Conservation (phyloP, 2,888 invertebrate species). For the Drosophila kuntzei region DNA sequence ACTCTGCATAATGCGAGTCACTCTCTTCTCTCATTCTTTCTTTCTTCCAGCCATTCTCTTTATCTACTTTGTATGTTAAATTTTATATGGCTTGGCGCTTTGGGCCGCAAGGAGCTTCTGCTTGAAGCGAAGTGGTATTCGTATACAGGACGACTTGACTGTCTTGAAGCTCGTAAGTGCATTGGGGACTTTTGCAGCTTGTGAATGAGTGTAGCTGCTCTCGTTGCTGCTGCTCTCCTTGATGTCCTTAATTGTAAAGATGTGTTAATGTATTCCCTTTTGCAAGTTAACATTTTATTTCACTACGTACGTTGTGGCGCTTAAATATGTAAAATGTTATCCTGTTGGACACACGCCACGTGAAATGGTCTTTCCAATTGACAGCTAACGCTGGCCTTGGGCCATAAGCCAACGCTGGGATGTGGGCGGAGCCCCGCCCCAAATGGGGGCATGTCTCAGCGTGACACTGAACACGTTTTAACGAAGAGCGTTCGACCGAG, state of each 20-base stretch:
- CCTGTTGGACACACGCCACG: constrained; percentile 42
- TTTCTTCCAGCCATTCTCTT: not conserved
- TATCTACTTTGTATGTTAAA: constrained; percentile 51
- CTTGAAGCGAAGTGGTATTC: constrained; percentile 4
- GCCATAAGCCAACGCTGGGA: not conserved
- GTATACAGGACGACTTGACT: constrained; percentile 23
- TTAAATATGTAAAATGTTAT: constrained; percentile 70
- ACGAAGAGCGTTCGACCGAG: constrained; percentile 57
- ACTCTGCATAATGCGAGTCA: constrained; percentile 40
- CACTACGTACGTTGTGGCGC: constrained; percentile 44
- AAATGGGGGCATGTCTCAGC: constrained; percentile 29
- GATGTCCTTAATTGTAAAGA: constrained; percentile 75
- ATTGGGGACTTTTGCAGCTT: constrained; percentile 59
- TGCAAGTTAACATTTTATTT: constrained; percentile 75
- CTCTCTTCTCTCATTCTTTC: not conserved
- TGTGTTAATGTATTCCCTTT: constrained; percentile 81
- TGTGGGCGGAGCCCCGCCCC: not conserved
- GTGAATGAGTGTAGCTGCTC: not conserved
- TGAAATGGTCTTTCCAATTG: constrained; percentile 53
- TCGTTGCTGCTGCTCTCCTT: constrained; percentile 16
- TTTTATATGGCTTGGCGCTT: constrained; percentile 49
- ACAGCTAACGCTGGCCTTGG: constrained; percentile 44
- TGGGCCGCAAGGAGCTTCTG: constrained; percentile 24
- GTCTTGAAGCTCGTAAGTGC: constrained; percentile 64
- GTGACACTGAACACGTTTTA: constrained; percentile 77